phyloP scores from a whole-genome alignment of 2,113 vertebrate species.

The Chlamydotis undulata region DNA sequence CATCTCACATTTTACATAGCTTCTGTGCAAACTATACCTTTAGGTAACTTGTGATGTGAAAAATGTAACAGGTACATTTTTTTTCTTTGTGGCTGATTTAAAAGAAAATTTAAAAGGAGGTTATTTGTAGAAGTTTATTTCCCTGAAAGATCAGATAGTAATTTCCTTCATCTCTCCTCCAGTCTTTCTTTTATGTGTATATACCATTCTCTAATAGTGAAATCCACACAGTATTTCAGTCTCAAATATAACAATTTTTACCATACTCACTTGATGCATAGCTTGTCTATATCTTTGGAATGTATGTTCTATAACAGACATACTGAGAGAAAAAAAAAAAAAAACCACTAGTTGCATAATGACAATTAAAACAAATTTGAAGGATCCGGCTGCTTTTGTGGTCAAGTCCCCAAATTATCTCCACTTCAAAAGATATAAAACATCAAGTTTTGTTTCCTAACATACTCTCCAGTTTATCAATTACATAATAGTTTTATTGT shows the following conservation, averaged over 20 bases:
- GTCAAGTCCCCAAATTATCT: background rate
- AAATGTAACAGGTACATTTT: background rate
- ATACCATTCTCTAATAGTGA: background rate
- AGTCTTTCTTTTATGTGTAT: background rate
- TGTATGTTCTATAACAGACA: background rate
- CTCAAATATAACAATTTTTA: background rate
- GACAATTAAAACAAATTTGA: background rate
- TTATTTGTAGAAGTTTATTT: slow-evolving; percentile 13
- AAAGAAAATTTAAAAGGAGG: background rate
- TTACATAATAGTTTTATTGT: background rate
- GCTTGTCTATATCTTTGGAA: background rate
- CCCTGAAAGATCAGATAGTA: background rate
- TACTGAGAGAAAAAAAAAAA: background rate
- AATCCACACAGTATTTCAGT: background rate
- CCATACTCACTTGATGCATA: background rate
- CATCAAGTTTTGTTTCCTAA: background rate
- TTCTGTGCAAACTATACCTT: background rate
- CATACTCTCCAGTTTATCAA: background rate
- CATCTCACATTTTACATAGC: background rate
- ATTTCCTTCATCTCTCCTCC: background rate
- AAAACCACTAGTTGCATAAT: background rate
- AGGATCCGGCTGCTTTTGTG: background rate
- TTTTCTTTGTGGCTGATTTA: background rate
- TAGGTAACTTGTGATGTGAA: background rate
- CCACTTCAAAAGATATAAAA: background rate